These are phyloP conservation scores for Chrysolina haemoptera DNA, from an alignment of 2,888 invertebrate genomes.

Conservation along the genomic window DNA sequence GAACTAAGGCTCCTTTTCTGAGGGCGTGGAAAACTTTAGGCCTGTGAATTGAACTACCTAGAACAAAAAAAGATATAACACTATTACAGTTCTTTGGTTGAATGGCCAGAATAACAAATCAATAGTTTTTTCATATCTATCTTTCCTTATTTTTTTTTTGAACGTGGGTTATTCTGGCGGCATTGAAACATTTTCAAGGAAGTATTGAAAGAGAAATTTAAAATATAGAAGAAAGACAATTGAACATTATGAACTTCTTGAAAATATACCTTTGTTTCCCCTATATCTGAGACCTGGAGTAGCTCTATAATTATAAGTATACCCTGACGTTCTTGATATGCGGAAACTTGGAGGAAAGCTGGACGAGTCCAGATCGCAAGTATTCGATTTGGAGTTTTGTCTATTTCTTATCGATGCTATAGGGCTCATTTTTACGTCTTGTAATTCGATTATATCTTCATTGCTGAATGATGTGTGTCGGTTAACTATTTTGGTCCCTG, in stretches of 20 bases:
- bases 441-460: constrained; percentile 91
- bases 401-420: constrained; percentile 84
- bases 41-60: constrained; percentile 74
- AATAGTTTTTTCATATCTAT: no score
- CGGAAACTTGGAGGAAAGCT: constrained; percentile 85
- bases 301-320: constrained; percentile 74
- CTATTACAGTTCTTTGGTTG: no score
- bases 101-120: no score
- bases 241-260: no score
- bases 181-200: no score
- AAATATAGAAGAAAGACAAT: no score
- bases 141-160: no score
- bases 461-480: constrained; percentile 48
- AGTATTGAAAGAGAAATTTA: no score
- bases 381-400: constrained; percentile 71
- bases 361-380: constrained; percentile 70
- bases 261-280: constrained; percentile 69
- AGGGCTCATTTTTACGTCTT: constrained; percentile 89
- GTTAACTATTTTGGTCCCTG: constrained; percentile 63
- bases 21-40: constrained; percentile 87
- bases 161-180: no score
- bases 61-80: constrained; percentile 54
- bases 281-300: constrained; percentile 75
- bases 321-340: constrained; percentile 76
- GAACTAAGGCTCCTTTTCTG: constrained; percentile 86